Evolutionary conservation across 2,888 invertebrate species (phyloP).

Genomic region (Apantesis nais): DNA sequence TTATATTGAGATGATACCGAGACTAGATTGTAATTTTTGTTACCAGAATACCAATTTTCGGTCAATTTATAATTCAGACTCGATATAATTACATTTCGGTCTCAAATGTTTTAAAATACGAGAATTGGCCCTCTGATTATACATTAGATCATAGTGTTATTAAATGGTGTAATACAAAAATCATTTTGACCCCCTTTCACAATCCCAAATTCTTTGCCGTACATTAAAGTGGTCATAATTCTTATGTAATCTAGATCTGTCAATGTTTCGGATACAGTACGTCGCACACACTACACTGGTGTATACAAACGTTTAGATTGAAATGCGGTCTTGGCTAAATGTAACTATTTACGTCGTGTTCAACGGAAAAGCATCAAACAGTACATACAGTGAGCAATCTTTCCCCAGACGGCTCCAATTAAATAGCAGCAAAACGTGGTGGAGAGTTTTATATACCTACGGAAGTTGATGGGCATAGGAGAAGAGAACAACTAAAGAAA

Average conservation of each 20-base stretch:
- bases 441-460: neutral
- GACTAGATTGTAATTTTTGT: too few species aligned
- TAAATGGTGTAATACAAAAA: constrained; percentile 2
- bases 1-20: too few species aligned
- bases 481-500: neutral
- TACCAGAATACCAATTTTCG: too few species aligned
- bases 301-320: constrained; percentile 2
- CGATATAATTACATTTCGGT: too few species aligned
- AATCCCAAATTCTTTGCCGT: constrained; percentile 11
- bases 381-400: neutral
- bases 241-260: constrained; percentile 41
- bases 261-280: constrained; percentile 16
- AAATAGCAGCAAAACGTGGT: neutral
- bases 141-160: constrained; percentile 5
- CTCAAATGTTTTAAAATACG: too few species aligned
- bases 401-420: neutral
- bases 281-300: neutral
- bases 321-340: constrained; percentile 18
- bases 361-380: neutral
- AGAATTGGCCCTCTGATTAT: too few species aligned
- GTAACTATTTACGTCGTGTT: constrained; percentile 21
- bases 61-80: too few species aligned
- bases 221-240: constrained; percentile 29
- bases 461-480: neutral
- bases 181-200: constrained; percentile 29